Base-by-base conservation (phyloP, 2,797 vertebrate genomes). In the Notolabrus celidotus region DNA sequence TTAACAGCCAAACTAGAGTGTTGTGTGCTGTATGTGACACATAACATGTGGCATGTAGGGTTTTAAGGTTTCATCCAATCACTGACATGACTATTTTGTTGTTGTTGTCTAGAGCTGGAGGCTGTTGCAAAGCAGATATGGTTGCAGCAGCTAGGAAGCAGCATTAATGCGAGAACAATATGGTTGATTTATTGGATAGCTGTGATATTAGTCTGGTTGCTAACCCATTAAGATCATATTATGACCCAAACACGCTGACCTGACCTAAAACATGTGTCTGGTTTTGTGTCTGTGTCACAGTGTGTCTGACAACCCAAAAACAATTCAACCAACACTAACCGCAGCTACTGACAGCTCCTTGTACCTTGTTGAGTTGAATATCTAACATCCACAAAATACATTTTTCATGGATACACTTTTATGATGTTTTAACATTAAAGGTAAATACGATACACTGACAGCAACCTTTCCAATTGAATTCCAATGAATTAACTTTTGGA, bases 361-460 rank as follows among this genome's bases (percentile, higher is more conserved):
- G 49, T 25, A 10, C 17, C 16, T 58, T 25, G 33, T n/a, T 58
- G 34, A 36, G 34, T 36, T 36, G 34, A 36, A 45, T 11, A 53
- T 36, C 50, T 12, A 46, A 29, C 25, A 62, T 47, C 22, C 23
- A 50, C 16, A n/a, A 31, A 27, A 51, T 46, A n/a, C 27, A 31
- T 45, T 22, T 67, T 56, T 80, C 16, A 69, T 41, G 17, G 52
- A 27, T 20, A 16, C 11, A 50, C 22, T 19, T 67, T 41, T 66
- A 29, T 46, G 15, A 50, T 60, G 41, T 22, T 46, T 22, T 59
- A 33, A 22, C 22, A 58, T 46, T 9, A 63, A 53, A 62, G 33
- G 43, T 22, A 73, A 55, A 64, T 57, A 41, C 20, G 60, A 36
- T n/a, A 47, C 59, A 42, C 27, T 54, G 39, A 34, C 27, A 22